Base-by-base conservation (phyloP, 2,888 invertebrate species). In the Leptopilina drosophilae region DNA sequence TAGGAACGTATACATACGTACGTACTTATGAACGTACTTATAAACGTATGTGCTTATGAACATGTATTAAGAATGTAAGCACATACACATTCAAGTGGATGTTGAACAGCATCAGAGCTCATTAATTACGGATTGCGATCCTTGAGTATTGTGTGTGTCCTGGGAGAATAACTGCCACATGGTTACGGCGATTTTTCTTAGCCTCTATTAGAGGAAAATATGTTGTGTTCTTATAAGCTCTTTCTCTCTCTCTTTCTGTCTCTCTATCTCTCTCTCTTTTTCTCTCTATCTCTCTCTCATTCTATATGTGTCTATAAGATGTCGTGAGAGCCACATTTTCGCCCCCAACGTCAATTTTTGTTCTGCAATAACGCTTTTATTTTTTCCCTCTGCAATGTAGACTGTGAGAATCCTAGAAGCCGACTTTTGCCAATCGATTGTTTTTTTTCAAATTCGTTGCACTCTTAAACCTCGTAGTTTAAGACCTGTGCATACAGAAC, bases 121-220 rank as follows among this genome's bases (percentile, higher is more conserved):
- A 73, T 73, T 73, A 73, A 73, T 73, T 73, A 73, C 73, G 56
- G 73, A 73, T 73, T 73, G 73, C 73, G 56, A 73, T 73, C 73
- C 53, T n/a, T 73, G 73, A 33, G 53, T 69, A 69, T 73, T 56
- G 56, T 73, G 56, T 73, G 9, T 62, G 62, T 49, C 49, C 33
- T 73, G 73, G 53, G 73, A 73, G 73, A 73, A 14, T 26, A 73
- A 73, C n/a, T 73, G 73, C 73, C 56, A 73, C 9, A 53, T 53
- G 33, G 73, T 73, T 73, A 33, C 33, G 53, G 14, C 26, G 14
- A 53, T 73, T 73, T 73, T 53, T 56, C 26, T 11, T 33, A 73
- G n/a, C 14, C 53, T 53, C 67, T 49, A 15, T 20, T 62, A 62
- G 20, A 20, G 62, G 67, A 26, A 69, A 69, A 69, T 49, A 49